These are phyloP conservation scores for Ladona fulva DNA, from an alignment of 1,140 invertebrate genomes.

Conservation along the genomic window DNA sequence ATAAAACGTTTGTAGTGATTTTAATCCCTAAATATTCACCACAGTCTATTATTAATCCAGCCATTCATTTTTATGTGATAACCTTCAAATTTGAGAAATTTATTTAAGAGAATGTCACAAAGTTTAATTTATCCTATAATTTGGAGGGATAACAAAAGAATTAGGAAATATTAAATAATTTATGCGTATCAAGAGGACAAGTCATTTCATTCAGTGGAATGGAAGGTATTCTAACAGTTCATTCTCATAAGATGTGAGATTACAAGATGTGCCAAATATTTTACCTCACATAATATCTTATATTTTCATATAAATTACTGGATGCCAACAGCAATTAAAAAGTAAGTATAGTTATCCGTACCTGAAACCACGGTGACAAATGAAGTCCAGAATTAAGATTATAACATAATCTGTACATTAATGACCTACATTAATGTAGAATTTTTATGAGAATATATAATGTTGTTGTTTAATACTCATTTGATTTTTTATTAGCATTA, in stretches of 20 bases:
- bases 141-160: too few relatives aligned
- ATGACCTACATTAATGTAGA: not conserved
- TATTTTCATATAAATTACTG: not conserved
- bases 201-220: too few relatives aligned
- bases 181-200: too few relatives aligned
- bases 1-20: not conserved
- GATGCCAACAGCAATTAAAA: not conserved
- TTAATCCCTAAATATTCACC: not conserved
- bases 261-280: not conserved
- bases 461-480: constrained; percentile 7
- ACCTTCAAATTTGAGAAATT: too few relatives aligned
- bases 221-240: too few relatives aligned
- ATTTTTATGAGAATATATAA: constrained; percentile 5
- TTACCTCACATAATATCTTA: constrained; percentile 10
- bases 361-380: not conserved
- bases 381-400: not conserved
- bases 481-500: not conserved
- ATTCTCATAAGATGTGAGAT: not conserved
- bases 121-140: too few relatives aligned
- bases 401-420: not conserved
- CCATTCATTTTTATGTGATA: too few relatives aligned
- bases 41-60: too few relatives aligned
- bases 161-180: too few relatives aligned
- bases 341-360: not conserved
- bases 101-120: too few relatives aligned